Evolutionary conservation across 2,888 invertebrate species (phyloP), one percentile per base, ranked within the genome.

Genomic region (Orthosia gothica): DNA sequence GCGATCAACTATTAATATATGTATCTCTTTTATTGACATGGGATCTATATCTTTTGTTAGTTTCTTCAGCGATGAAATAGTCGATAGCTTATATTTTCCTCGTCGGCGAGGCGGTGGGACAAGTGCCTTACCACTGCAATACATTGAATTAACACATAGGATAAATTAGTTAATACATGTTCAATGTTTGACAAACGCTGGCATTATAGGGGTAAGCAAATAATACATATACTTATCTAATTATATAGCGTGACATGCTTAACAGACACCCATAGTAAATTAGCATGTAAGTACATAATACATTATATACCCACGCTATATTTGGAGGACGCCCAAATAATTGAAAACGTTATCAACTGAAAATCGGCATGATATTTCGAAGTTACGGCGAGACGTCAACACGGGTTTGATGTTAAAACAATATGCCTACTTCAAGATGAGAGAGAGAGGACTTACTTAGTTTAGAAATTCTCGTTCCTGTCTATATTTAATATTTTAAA

Each of bases 271-370:
- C 47, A 69, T 49, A 26, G 47, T 54, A 49, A 66, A 66, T 81
- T 49, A 49, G 11, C 52, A 18, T 68, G 32, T 65, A 81, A 40
- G 40, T 23, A 64, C 74, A 55, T 62, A 74, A 50, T 79, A 65
- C 74, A 70, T 57, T 49, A 67, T 23, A 16, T 81, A 13, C 64
- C 55, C 47, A 68, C 26, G 16, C 57, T 23, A 61, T 68, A 26
- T 69, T 79, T 76, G 26, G 52, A 79, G 47, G 40, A 58, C 70
- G 45, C 20, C 23, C 13, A 70, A 75, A 66, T 76, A 81, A 79
- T 70, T 67, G 77, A 77, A 76, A 63, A 18, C 63, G 45, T 66
- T 55, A 50, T 63, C 70, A 52, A 23, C 45, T 52, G 20, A 54
- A 69, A 57, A 79, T 63, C n/a, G 77, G 54, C 49, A 63, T 58